Base-by-base conservation (phyloP, 2,797 vertebrate genomes). In the Bucorvus abyssinicus region DNA sequence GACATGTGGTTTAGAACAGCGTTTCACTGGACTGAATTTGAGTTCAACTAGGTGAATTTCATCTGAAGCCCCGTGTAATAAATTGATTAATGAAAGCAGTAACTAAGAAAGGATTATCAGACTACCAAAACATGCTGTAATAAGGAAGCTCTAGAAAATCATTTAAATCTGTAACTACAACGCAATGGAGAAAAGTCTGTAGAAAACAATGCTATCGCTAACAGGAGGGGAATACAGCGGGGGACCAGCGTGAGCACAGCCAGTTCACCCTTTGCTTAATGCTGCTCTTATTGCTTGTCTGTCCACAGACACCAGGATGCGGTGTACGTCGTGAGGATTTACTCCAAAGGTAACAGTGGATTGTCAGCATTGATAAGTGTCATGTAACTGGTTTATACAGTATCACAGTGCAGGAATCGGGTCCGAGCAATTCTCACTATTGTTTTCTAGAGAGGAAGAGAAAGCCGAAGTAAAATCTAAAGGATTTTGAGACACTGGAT, bases 271-370 rank as follows among this genome's bases (percentile, higher is more conserved):
- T 74, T 69, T 60, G 14, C 23, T 84, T 71, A 85, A 45, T 93
- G 21, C 44, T 55, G 6, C 32, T 84, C 12, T 80, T 93, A 42
- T 40, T 67, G 29, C 52, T 94, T 94, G 18, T 47, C 91, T 94
- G 29, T 94, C 94, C 44, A 60, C 88, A 97, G 97, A 40, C 45
- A 47, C 23, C 38, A 65, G 63, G 34, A 49, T 49, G 60, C 76
- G 60, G 7, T 13, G 9, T 47, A 26, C 34, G 15, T 27, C 29
- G 20, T 45, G 70, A 86, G 23, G 75, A 90, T n/a, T 60, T 92
- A 38, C 56, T 90, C 56, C 95, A 85, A 91, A 97, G 97, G 97
- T 97, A 95, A 45, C 23, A 56, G 32, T 42, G 16, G 80, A 71
- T 49, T 74, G 4, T 45, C 79, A 44, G 6, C 26, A 29, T 83